Base-by-base conservation (phyloP, 2,888 invertebrate species). In the Agelastica alni region DNA sequence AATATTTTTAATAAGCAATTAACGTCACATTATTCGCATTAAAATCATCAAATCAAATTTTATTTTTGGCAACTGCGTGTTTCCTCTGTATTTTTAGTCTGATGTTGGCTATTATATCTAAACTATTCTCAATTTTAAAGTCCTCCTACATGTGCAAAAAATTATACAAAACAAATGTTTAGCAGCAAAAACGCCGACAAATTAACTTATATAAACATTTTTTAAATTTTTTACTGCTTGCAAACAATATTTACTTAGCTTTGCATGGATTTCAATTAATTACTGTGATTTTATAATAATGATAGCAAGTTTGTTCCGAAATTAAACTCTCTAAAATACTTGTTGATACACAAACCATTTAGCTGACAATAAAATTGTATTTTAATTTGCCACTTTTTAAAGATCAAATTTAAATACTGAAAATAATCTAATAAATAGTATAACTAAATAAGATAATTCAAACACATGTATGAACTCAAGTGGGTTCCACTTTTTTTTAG, bases 101-200 rank as follows among this genome's bases (percentile, higher is more conserved):
- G 53, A 52, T 58, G 60, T 57, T 62, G 60, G 63, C 59, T 42
- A 58, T 60, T 49, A 51, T 63, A 62, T 59, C 53, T 52, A 61
- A 63, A 63, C 64, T 65, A 64, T 65, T 65, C 63, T 53, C 43
- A 53, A 58, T 36, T n/a, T n/a, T n/a, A n/a, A n/a, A n/a, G n/a
- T n/a, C 62, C 63, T 61, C 64, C 65, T 59, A 64, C 65, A 64
- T 55, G 37, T 39, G n/a, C 47, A 30, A 47, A 47, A 46, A 34
- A 13, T 16, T 34, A 13, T 12, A 13, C n/a, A 1, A 20, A 47
- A 47, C 36, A 37, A 17, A 36, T 7, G 36, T 36, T 28, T 7
- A 36, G 14, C 7, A 16, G 22, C 36, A 34, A 36, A 14, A 34
- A 9, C 22, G 26, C 34, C 14, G 17, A 36, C 6, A 22, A 10